Percentiles rank a stretch among this genome's conserved stretches.
Evolutionary conservation across 2,888 invertebrate species (phyloP).

Genomic region (Antheraea assamensis): DNA sequence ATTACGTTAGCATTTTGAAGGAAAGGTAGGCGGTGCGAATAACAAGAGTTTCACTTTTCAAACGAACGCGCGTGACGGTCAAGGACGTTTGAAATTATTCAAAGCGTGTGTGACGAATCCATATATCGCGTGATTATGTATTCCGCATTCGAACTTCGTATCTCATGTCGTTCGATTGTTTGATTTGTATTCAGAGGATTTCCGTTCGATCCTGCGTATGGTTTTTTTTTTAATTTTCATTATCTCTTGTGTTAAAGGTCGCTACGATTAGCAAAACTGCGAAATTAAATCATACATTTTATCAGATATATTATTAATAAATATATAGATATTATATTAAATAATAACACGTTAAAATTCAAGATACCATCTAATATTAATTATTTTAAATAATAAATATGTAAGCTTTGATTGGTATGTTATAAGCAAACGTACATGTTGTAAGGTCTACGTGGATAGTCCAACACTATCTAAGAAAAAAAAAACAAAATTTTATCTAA

Average conservation of each 20-base stretch:
- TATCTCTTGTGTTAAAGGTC: background rate
- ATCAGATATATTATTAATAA: too few relatives aligned
- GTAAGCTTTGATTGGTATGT: too few relatives aligned
- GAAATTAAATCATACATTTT: background rate
- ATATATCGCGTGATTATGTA: background rate
- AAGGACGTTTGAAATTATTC: conserved; percentile 19
- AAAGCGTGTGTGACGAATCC: conserved; percentile 3
- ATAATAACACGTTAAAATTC: too few relatives aligned
- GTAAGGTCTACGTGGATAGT: too few relatives aligned
- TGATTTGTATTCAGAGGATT: conserved; percentile 1
- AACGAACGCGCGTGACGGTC: conserved; percentile 14
- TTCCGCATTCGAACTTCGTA: background rate
- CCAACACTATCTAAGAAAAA: too few relatives aligned
- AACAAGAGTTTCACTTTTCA: conserved; percentile 16
- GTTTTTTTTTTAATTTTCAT: background rate
- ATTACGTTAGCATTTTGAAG: background rate
- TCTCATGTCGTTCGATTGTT: conserved; percentile 5
- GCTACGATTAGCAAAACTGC: background rate
- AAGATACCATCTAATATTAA: too few relatives aligned
- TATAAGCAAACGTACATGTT: too few relatives aligned
- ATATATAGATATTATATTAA: too few relatives aligned
- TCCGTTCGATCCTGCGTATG: background rate
- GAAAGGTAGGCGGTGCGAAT: background rate
- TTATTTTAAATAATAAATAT: too few relatives aligned
- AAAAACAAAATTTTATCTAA: too few relatives aligned